Percentiles rank a stretch among this genome's conserved stretches.
These are phyloP conservation scores for Notothenia coriiceps DNA, from an alignment of 2,113 vertebrate genomes.

Conservation along the genomic window DNA sequence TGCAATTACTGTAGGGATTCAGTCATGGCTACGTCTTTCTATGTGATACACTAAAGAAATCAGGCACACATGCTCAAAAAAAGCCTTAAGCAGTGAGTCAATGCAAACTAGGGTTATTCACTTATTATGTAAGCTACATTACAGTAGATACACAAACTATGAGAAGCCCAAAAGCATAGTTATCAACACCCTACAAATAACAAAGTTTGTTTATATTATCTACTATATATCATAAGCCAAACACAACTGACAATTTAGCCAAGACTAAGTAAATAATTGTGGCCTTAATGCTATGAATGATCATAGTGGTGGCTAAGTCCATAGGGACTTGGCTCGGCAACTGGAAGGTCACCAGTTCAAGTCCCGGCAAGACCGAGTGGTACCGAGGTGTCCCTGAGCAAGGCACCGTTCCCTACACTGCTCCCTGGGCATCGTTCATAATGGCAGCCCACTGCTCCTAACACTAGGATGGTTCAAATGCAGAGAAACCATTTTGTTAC, in stretches of 20 bases:
- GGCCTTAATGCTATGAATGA: conserved; percentile 22
- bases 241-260: conserved; percentile 28
- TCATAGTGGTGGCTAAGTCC: background rate
- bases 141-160: conserved; percentile 16
- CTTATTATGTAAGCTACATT: background rate
- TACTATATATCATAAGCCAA: conserved; percentile 19
- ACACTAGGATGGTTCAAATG: too few species aligned
- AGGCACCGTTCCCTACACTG: too few species aligned
- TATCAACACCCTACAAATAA: conserved; percentile 18
- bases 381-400: too few species aligned
- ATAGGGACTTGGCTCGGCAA: too few species aligned
- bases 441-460: too few species aligned
- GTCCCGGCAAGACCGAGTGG: too few species aligned
- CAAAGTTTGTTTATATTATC: conserved; percentile 37
- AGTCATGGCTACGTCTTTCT: background rate
- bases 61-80: conserved; percentile 9
- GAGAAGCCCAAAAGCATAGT: conserved; percentile 27
- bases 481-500: too few species aligned
- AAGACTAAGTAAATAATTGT: conserved; percentile 19
- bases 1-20: background rate
- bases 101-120: conserved; percentile 28
- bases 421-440: too few species aligned
- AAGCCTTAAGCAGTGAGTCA: conserved; percentile 6
- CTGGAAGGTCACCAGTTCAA: too few species aligned
- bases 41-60: conserved; percentile 17